A percentile compares a stretch with the other conserved stretches of the same genome.
phyloP scores from a whole-genome alignment of 1,140 invertebrate genomes.

The Whitmania pigra region DNA sequence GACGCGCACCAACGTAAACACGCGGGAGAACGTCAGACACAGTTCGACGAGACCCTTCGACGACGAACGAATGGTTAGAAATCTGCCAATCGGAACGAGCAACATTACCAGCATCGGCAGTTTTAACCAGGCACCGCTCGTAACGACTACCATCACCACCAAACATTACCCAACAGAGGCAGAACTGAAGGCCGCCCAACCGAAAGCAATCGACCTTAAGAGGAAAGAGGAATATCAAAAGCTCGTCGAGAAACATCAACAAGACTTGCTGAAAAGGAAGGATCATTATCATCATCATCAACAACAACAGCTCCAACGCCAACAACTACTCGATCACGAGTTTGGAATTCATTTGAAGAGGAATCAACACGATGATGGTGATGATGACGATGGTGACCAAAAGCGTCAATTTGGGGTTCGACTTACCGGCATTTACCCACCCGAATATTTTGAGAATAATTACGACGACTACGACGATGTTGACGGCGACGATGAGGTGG shows the following conservation, averaged over 20 bases:
- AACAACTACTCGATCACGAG: neutral
- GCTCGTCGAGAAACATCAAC: neutral
- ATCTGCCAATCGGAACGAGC: neutral
- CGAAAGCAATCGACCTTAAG: neutral
- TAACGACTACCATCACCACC: neutral
- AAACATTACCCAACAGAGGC: neutral
- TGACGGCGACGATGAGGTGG: neutral
- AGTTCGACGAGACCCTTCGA: neutral
- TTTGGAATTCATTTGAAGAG: neutral
- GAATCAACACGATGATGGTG: neutral
- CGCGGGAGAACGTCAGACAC: too few relatives aligned
- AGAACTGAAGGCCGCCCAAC: neutral
- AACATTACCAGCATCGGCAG: neutral
- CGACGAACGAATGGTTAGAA: neutral
- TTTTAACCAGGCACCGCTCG: neutral
- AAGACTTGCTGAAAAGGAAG: neutral
- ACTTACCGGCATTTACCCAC: neutral
- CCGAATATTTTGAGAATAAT: constrained; percentile 7
- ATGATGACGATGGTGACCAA: neutral
- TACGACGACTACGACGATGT: neutral
- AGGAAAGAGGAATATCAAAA: constrained; percentile 8
- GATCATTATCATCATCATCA: neutral
- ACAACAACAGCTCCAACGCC: neutral
- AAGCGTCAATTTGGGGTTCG: neutral
- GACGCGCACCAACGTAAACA: too few relatives aligned